Percentiles rank a stretch among this genome's conserved stretches.
Evolutionary conservation across 2,888 invertebrate genomes (phyloP).

Genomic region (Netelia melanura): DNA sequence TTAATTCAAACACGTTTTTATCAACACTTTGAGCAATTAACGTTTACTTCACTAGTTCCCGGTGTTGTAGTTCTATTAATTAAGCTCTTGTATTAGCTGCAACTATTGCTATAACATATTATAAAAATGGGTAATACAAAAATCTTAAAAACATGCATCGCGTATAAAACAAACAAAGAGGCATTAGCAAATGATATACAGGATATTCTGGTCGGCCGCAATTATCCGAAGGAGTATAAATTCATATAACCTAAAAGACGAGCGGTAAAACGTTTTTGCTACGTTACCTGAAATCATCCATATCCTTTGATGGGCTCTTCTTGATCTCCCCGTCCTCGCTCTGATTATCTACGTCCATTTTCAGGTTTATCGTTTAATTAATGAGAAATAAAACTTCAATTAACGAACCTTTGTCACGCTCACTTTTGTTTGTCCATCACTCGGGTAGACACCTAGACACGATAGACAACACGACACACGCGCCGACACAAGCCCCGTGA

Average conservation of each 20-base stretch:
- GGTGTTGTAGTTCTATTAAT: too few species aligned
- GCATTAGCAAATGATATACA: neutral
- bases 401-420: slow-evolving; percentile 59
- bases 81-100: too few species aligned
- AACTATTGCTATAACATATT: too few species aligned
- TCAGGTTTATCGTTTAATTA: slow-evolving; percentile 71
- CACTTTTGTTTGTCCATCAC: slow-evolving; percentile 60
- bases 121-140: too few species aligned
- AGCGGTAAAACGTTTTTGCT: slow-evolving; percentile 32
- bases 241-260: slow-evolving; percentile 67
- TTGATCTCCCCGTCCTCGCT: slow-evolving; percentile 95
- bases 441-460: neutral
- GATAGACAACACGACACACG: neutral
- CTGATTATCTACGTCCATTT: slow-evolving; percentile 88
- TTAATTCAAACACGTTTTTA: too few species aligned
- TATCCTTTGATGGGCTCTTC: slow-evolving; percentile 88
- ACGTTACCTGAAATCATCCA: slow-evolving; percentile 81
- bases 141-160: too few species aligned
- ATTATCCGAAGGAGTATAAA: slow-evolving; percentile 19
- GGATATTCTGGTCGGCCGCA: slow-evolving; percentile 5
- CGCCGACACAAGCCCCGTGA: too few species aligned
- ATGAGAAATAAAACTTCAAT: slow-evolving; percentile 51
- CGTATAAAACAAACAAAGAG: too few species aligned
- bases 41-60: too few species aligned
- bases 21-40: too few species aligned